Evolutionary conservation across 92 coral and sea anemone species (phyloP), one percentile per base, ranked within the genome.

Genomic region (Palythoa grandis): DNA sequence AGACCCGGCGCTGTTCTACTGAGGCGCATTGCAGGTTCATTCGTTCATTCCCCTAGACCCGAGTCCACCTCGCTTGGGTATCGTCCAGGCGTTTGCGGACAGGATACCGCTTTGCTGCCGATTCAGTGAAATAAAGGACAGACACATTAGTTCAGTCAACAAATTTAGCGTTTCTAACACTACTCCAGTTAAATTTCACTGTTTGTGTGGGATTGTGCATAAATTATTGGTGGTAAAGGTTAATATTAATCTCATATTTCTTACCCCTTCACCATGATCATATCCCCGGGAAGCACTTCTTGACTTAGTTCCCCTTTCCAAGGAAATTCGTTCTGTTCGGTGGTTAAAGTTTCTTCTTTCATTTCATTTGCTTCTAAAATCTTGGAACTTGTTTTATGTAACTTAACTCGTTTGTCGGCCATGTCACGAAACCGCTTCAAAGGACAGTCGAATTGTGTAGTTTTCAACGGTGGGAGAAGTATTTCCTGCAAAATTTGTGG

Each of bases 351-450:
- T 5, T 24, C 20, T 24, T 5, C 80, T 5, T 76, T 76, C 13
- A 13, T 53, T 15, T 17, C 82, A 22, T 53, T 76, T 54, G 13
- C 68, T 54, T 76, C 65, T 4, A 76, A 76, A 40, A 13, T n/a
- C 14, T 23, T 52, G 39, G 60, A 14, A 12, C 66, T 17, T 17
- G 24, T 65, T 16, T 12, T 47, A 43, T 80, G 74, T 37, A 80
- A 66, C 9, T 80, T 56, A 4, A 80, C 60, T 66, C 85, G 85
- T 22, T 63, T 80, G 61, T 80, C 85, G 12, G 85, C 48, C 47
- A 80, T 5, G 57, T 80, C 74, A 14, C 85, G 85, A 8, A 66
- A 23, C 60, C 85, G 85, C 85, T 80, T 80, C 61, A 80, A 80
- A 40, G 85, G 85, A 80, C 85, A 80, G 25, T 80, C 56, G 22